Evolutionary conservation across 2,797 vertebrate genomes (phyloP), one percentile per base, ranked within the genome.

Genomic region (Labroides dimidiatus): DNA sequence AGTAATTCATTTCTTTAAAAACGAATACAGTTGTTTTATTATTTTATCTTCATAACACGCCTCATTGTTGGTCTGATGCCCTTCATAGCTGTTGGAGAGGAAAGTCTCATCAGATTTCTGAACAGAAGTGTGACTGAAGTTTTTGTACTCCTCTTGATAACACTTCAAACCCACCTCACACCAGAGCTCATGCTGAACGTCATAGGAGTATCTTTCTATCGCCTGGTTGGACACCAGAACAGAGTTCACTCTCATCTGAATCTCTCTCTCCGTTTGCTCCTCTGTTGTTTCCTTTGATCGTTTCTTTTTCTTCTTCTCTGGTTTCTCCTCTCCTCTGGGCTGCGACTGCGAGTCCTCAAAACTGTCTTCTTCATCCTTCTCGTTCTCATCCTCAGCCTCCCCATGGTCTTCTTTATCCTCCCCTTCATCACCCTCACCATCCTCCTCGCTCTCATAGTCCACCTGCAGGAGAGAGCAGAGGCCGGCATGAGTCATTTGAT

Each of bases 361-460:
- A 1, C 0, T 23, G 0, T 36, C 17, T 55, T 81, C 0, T 63
- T 62, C 64, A n/a, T 72, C 44, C 7, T 33, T 33, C 30, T 33
- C 30, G 16, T 4, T 50, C 43, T 69, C 72, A 15, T 55, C 66
- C 8, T 87, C 68, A 0, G 70, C 76, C 2, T 76, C 84, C 7
- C 20, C 65, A 14, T 72, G 59, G 8, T 82, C 84, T 0, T 92
- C 93, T 56, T 89, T 92, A 4, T 91, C 92, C 17, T 91, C 84
- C 0, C 64, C 84, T 0, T 91, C 82, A 0, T 91, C 82, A 0
- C 4, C 66, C 12, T 21, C 49, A 0, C 1, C 94, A 0, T 93
- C 96, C 11, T 96, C 97, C 66, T 96, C 97, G 0, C 97, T 98
- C 52, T 99, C 98, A 56, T 99, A 99, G 89, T 48, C 47, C 12